Base-by-base conservation (phyloP, 2,113 vertebrate genomes). In the Grantiella picta region DNA sequence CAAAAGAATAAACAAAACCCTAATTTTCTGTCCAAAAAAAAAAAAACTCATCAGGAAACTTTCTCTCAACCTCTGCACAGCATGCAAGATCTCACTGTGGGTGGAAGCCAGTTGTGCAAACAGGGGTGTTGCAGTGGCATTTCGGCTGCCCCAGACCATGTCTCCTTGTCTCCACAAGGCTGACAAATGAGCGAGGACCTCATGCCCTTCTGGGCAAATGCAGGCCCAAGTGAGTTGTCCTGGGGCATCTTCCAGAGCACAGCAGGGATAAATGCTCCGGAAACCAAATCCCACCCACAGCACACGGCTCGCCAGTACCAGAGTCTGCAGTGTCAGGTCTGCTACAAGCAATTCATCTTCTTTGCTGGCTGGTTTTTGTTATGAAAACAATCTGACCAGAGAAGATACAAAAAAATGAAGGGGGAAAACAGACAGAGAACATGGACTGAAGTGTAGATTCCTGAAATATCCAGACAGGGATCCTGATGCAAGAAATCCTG, bases 221-320 rank as follows among this genome's bases (percentile, higher is more conserved):
- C 50, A 78, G 42, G 49, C 59, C 59, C 77, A 61, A 93, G 44
- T 38, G 38, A 69, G 22, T 7, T 90, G 73, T 53, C 70, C 88
- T 9, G 33, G 36, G 76, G 63, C 31, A 81, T 36, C 71, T 82
- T 90, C 15, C 38, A 61, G 36, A 94, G 59, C 54, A 77, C 36
- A 76, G 49, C 0, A 72, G 21, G 17, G 35, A 21, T 42, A 65
- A 69, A 78, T 1, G 27, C 60, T 63, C 73, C 38, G 53, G 86
- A 66, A 95, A 72, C 63, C 38, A 66, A 69, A 77, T 86, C 63
- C 71, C 86, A 83, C 59, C 35, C 89, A 73, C 76, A 53, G 66
- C 0, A 3, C 12, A 16, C 0, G 1, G 19, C 63, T 79, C 2
- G 3, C 17, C 44, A 36, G 18, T 9, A 49, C 28, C 50, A 31